These are phyloP conservation scores for Oscheius sp. DNA, from an alignment of 2,888 invertebrate species.

Conservation along the genomic window DNA sequence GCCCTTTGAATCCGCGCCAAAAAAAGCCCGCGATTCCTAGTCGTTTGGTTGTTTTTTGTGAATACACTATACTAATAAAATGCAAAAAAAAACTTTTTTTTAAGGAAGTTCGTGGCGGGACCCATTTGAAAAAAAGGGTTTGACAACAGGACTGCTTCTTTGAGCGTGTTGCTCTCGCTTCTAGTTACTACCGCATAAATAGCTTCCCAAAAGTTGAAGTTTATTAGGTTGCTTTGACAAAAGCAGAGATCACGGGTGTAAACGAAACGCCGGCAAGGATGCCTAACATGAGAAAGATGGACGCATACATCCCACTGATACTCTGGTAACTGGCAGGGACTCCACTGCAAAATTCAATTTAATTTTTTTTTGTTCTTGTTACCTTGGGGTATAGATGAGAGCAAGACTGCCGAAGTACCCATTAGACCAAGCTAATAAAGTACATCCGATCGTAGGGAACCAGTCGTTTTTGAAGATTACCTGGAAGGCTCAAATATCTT, in stretches of 20 bases:
- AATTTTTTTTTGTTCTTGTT: background rate
- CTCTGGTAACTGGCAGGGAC: constrained; percentile 53
- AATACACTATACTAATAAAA: too few relatives aligned
- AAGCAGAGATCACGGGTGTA: constrained; percentile 49
- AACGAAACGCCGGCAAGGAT: constrained; percentile 51
- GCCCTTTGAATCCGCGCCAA: too few relatives aligned
- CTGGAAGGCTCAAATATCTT: constrained; percentile 74
- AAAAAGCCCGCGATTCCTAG: too few relatives aligned
- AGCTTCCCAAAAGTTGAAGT: too few relatives aligned
- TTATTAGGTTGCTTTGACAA: constrained; percentile 29
- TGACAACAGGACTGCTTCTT: too few relatives aligned
- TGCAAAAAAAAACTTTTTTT: too few relatives aligned
- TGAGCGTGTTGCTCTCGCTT: too few relatives aligned
- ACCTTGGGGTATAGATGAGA: constrained; percentile 88
- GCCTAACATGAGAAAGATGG: constrained; percentile 52
- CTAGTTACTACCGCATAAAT: too few relatives aligned
- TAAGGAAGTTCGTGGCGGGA: too few relatives aligned
- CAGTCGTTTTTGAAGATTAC: constrained; percentile 83
- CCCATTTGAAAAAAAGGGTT: too few relatives aligned
- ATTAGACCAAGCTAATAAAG: constrained; percentile 86
- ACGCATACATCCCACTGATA: constrained; percentile 54
- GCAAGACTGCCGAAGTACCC: constrained; percentile 92
- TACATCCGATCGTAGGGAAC: constrained; percentile 73
- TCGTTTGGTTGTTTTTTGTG: too few relatives aligned
- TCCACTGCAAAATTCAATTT: constrained; percentile 35